Base-by-base conservation (phyloP, 1,140 invertebrate species). In the Drosophila rufa region DNA sequence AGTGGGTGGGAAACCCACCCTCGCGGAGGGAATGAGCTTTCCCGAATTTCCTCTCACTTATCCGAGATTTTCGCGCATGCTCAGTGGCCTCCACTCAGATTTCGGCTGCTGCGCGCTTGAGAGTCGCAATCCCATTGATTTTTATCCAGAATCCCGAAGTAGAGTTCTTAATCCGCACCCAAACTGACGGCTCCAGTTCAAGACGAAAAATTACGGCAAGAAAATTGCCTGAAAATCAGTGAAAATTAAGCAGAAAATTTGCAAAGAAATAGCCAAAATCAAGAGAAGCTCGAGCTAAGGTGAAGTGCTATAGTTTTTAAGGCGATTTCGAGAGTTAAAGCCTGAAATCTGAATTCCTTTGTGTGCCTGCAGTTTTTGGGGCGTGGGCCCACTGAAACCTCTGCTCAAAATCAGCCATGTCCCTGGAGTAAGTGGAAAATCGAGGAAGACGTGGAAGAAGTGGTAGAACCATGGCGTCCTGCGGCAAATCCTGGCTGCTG, bases 81-180 rank as follows among this genome's bases (percentile, higher is more conserved):
- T 33, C 65, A 9, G 2, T 45, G 40, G 12, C 2, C 19, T 38
- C 12, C 42, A 48, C 43, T 65, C 48, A 38, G 57, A 61, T 65
- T 55, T 70, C 15, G 61, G 85, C 77, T 90, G 85, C 81, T 89
- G 80, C 68, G 85, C 85, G 75, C 85, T 71, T 82, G 62, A 60
- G 59, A 71, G 79, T 75, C 70, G 75, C 70, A 77, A 65, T 80
- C 66, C 51, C 83, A 87, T 87, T 87, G 83, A 87, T 90, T 90
- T 77, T 90, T 90, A 90, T 90, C 85, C 85, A 82, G 85, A 90
- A 69, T 90, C 79, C 74, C 68, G 70, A 84, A 81, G 67, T 84
- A 62, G 78, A 90, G 75, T 82, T 85, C 71, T 90, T 85, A 90
- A 90, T 90, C 81, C 81, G 81, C 85, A 85, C 85, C 85, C 81